phyloP scores from a whole-genome alignment of 2,113 vertebrate genomes.

The Sisor rabdophorus region DNA sequence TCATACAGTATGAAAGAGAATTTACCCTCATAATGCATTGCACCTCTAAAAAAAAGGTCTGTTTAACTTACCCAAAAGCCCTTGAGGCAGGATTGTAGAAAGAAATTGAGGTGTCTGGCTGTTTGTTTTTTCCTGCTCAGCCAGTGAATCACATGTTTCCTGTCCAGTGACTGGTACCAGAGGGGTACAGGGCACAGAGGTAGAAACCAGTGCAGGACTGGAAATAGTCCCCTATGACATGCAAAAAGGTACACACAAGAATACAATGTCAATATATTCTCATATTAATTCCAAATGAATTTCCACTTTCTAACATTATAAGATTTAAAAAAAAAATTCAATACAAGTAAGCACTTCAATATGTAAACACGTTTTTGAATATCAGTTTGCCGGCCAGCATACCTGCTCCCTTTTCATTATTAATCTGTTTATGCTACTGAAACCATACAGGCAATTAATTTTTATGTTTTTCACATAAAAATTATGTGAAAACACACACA shows the following conservation, averaged over 20 bases:
- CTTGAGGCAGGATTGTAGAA: slow-evolving; percentile 66
- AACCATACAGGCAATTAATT: not conserved
- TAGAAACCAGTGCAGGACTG: slow-evolving; percentile 69
- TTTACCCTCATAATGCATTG: not conserved
- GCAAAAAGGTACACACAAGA: not conserved
- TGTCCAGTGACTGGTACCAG: slow-evolving; percentile 42
- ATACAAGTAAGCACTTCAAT: not conserved
- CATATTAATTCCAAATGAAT: not conserved
- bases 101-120: slow-evolving; percentile 62
- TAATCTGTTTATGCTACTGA: not conserved
- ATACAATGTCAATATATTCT: not conserved
- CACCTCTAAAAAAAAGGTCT: not conserved
- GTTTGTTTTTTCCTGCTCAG: slow-evolving; percentile 62
- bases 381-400: not conserved
- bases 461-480: not conserved
- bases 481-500: too few species aligned
- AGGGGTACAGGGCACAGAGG: slow-evolving; percentile 63
- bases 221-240: slow-evolving; percentile 53
- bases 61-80: slow-evolving; percentile 65
- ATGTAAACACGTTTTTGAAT: not conserved
- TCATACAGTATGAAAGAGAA: not conserved
- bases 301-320: not conserved
- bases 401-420: not conserved
- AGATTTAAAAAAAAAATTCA: not conserved
- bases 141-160: slow-evolving; percentile 41